These are phyloP conservation scores for Hippasteria phrygiana DNA, from an alignment of 53 echinoderm and acorn worm species.

Conservation along the genomic window DNA sequence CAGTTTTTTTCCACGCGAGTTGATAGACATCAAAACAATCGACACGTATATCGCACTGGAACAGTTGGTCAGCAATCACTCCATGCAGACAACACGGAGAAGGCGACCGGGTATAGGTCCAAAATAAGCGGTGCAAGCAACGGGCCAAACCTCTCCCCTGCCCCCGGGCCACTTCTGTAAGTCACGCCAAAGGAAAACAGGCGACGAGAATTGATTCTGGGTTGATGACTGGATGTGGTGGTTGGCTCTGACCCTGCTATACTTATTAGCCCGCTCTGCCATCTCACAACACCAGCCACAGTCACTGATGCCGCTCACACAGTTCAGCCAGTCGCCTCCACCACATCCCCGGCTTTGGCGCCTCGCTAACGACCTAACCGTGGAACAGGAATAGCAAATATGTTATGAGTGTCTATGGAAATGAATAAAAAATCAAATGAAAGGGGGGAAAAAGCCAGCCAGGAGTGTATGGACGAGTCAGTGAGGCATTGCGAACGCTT, in stretches of 20 bases:
- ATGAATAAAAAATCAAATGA: slow-evolving; percentile 18
- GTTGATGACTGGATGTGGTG: background rate
- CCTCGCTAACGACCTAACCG: slow-evolving; percentile 34
- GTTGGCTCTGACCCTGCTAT: background rate
- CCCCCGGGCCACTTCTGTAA: background rate
- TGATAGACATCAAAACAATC: too few relatives aligned
- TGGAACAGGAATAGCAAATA: slow-evolving; percentile 35
- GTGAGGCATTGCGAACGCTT: slow-evolving; percentile 29
- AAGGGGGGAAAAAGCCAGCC: background rate
- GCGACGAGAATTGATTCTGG: background rate
- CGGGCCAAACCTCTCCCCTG: background rate
- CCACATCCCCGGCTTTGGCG: slow-evolving; percentile 42
- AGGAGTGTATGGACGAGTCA: slow-evolving; percentile 33
- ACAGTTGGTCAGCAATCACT: background rate
- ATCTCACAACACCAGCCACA: background rate
- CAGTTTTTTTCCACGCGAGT: too few relatives aligned
- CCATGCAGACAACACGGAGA: background rate
- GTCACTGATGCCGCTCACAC: background rate
- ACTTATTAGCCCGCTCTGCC: background rate
- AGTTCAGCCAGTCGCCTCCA: background rate
- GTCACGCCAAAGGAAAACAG: background rate
- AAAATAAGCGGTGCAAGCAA: background rate
- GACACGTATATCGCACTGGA: too few relatives aligned
- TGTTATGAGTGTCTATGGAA: slow-evolving; percentile 44
- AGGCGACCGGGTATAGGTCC: background rate